Conservation (phyloP, 2,797 vertebrate species). For the Pangasius macronema region DNA sequence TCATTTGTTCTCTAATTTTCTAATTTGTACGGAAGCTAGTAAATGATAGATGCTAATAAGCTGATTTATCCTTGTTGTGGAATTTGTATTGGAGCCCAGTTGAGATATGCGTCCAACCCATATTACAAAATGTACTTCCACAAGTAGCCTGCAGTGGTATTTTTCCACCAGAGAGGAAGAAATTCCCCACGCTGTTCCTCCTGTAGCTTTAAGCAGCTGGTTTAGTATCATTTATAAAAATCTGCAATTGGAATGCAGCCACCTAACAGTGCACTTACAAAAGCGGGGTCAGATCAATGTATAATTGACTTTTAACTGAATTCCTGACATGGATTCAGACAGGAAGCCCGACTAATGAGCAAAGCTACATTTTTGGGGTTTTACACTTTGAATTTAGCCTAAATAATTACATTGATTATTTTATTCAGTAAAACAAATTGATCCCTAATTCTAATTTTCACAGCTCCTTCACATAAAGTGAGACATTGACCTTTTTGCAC, state of each 20-base stretch:
- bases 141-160: background rate
- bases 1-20: background rate
- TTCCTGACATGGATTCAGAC: background rate
- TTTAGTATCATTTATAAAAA: background rate
- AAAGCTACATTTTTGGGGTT: background rate
- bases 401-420: background rate
- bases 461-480: background rate
- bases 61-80: background rate
- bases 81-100: background rate
- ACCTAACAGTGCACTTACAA: background rate
- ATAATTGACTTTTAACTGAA: background rate
- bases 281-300: background rate
- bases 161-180: background rate
- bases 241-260: background rate
- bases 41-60: background rate
- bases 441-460: background rate
- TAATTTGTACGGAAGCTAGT: background rate
- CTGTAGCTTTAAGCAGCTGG: background rate
- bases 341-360: background rate
- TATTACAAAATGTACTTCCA: background rate
- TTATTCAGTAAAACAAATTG: background rate
- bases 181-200: background rate
- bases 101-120: background rate
- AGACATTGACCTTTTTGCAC: background rate
- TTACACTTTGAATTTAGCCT: background rate